Evolutionary conservation across 2,797 vertebrate genomes (phyloP).

Genomic region (Artibeus jamaicensis): DNA sequence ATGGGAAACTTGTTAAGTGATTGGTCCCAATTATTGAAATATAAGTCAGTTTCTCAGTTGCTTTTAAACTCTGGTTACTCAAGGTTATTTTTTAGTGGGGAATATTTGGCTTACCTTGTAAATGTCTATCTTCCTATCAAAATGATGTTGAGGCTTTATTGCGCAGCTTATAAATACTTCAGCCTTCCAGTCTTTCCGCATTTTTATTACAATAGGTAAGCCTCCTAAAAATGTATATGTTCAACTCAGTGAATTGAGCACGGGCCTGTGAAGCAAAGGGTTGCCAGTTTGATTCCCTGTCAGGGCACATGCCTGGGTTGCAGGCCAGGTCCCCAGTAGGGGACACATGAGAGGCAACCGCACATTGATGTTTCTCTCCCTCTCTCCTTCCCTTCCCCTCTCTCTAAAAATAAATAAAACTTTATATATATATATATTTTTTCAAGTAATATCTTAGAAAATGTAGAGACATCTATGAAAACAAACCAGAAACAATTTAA

Average conservation of each 20-base stretch:
- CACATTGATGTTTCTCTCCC: no score
- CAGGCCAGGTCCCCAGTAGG: no score
- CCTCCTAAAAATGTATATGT: neutral
- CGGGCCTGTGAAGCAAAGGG: no score
- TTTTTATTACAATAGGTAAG: neutral
- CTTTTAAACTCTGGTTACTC: neutral
- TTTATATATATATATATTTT: no score
- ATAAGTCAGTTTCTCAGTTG: neutral
- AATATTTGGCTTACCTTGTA: neutral
- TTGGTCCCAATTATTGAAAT: neutral
- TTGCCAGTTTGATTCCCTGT: no score
- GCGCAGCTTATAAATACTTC: neutral
- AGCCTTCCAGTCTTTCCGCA: neutral
- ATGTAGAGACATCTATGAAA: neutral
- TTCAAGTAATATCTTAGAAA: neutral
- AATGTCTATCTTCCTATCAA: neutral
- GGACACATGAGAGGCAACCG: no score
- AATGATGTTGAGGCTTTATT: neutral
- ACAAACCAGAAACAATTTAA: neutral
- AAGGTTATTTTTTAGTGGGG: neutral
- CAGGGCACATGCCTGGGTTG: no score
- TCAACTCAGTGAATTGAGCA: no score
- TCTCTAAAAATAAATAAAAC: no score
- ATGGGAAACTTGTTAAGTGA: neutral
- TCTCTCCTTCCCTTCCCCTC: no score